A percentile compares a stretch with the other conserved stretches of the same genome.
Evolutionary conservation across 2,797 vertebrate species (phyloP).

Genomic region (Enteromius viviparus): DNA sequence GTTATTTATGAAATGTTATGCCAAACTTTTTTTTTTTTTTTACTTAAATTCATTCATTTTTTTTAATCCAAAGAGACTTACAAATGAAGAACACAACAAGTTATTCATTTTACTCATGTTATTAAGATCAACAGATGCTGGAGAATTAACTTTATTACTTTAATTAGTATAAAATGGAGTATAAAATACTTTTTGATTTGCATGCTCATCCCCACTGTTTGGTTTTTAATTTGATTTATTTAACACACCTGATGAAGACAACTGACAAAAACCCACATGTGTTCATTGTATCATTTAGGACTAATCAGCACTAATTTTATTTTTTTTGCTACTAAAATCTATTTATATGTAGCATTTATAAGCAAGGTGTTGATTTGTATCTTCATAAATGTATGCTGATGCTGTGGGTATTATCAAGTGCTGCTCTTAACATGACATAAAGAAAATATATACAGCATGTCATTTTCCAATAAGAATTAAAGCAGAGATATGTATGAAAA

Average conservation of each 20-base stretch:
- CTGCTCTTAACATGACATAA: neutral
- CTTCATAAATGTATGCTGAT: neutral
- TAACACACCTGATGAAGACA: neutral
- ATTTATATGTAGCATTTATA: neutral
- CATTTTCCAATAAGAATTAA: constrained; percentile 1
- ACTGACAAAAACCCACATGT: neutral
- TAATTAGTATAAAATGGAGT: neutral
- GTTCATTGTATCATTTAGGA: constrained; percentile 5
- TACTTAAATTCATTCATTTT: neutral
- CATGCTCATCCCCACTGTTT: neutral
- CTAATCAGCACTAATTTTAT: neutral
- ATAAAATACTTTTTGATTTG: neutral
- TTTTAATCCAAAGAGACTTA: neutral
- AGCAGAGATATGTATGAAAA: neutral
- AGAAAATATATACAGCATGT: neutral
- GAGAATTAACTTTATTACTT: neutral
- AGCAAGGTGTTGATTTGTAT: neutral
- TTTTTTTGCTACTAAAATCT: neutral
- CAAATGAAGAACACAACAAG: neutral
- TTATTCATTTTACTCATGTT: neutral
- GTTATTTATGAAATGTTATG: constrained; percentile 22
- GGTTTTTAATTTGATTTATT: neutral
- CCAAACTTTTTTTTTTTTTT: neutral
- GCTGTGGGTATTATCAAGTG: neutral
- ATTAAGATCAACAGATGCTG: neutral